Percentiles rank a stretch among this genome's conserved stretches.
Conservation (phyloP, 1,140 invertebrate genomes). For the Sipha flava region DNA sequence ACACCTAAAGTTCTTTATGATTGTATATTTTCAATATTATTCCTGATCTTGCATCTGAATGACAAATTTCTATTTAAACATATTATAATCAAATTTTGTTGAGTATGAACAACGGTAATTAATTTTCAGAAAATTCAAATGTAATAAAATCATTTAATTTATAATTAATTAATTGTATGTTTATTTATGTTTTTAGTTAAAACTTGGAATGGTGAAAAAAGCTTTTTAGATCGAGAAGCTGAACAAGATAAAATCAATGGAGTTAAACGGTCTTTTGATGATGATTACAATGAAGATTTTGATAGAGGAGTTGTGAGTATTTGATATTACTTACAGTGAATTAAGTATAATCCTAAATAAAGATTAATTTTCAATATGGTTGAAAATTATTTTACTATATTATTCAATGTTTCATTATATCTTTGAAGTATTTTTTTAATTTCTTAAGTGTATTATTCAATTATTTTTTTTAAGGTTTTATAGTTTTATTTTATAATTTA, state of each 20-base stretch:
- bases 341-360: too few species aligned
- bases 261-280: slow-evolving; percentile 33
- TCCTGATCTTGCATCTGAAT: not conserved
- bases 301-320: slow-evolving; percentile 38
- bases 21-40: not conserved
- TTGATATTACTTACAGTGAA: not conserved
- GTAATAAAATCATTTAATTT: not conserved
- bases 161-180: not conserved
- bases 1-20: not conserved
- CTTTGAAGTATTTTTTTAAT: too few species aligned
- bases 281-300: slow-evolving; percentile 36
- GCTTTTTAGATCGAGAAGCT: slow-evolving; percentile 34
- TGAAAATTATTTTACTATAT: too few species aligned
- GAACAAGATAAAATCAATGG: slow-evolving; percentile 34
- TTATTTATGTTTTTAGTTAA: slow-evolving; percentile 33
- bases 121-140: not conserved
- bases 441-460: not conserved
- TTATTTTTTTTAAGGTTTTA: not conserved
- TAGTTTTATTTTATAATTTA: not conserved
- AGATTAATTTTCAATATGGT: too few species aligned
- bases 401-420: too few species aligned
- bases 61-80: not conserved
- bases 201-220: slow-evolving; percentile 37
- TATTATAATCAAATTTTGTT: not conserved
- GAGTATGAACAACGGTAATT: not conserved